Conservation (phyloP, 1,140 invertebrate genomes). For the Aphelenchoides fujianensis region DNA sequence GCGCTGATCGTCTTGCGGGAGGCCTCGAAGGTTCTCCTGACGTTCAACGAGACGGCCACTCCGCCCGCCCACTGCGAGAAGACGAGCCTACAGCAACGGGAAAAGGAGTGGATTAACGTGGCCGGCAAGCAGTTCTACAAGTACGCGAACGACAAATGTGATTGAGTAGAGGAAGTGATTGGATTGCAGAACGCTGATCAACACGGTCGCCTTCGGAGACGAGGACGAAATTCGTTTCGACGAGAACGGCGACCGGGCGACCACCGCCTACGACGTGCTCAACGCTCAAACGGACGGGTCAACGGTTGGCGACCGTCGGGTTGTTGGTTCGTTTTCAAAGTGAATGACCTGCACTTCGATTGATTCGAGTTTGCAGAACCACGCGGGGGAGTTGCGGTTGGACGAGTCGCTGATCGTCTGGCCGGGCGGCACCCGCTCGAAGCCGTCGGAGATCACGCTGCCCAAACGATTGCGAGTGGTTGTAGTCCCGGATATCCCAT, state of each 20-base stretch:
- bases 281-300: slow-evolving; percentile 42
- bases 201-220: slow-evolving; percentile 28
- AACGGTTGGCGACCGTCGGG: slow-evolving; percentile 39
- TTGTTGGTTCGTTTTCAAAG: slow-evolving; percentile 35
- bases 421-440: slow-evolving; percentile 37
- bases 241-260: slow-evolving; percentile 51
- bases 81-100: not conserved
- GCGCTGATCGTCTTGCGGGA: slow-evolving; percentile 37
- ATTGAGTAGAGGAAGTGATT: not conserved
- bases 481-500: slow-evolving; percentile 53
- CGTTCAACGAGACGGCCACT: slow-evolving; percentile 4
- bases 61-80: slow-evolving; percentile 38
- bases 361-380: slow-evolving; percentile 28
- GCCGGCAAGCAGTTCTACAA: slow-evolving; percentile 39
- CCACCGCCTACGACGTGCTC: slow-evolving; percentile 52
- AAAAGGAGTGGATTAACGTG: slow-evolving; percentile 42
- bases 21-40: slow-evolving; percentile 31
- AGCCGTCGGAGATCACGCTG: slow-evolving; percentile 55
- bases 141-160: slow-evolving; percentile 19
- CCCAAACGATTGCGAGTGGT: slow-evolving; percentile 54
- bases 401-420: slow-evolving; percentile 51
- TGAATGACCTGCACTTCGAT: not conserved
- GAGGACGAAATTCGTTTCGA: slow-evolving; percentile 49
- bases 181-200: slow-evolving; percentile 20
- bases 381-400: slow-evolving; percentile 33